Evolutionary conservation across 2,888 invertebrate species (phyloP), one percentile per base, ranked within the genome.

Genomic region (Gerris lacustris): DNA sequence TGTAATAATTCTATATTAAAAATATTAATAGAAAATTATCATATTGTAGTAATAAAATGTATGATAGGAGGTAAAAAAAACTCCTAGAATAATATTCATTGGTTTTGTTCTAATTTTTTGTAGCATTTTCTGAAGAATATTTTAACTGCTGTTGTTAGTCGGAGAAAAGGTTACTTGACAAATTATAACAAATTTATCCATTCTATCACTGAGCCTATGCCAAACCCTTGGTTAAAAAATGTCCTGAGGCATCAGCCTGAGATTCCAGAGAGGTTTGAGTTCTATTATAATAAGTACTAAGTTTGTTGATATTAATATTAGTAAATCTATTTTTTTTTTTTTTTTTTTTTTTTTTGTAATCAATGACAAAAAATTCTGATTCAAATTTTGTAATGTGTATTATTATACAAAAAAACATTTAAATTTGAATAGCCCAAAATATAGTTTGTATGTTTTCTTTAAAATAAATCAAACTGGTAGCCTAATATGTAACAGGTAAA

Each of bases 141-240:
- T 9, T 82, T 95, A 2, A 87, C 88, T 2, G 86, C 90, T 0
- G 87, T 94, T 68, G 82, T 94, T 69, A 86, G 89, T n/a, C 87
- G 89, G 74, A 84, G 89, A n/a, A 91, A 90, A 79, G 90, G 91
- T 4, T 94, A 90, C 79, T 88, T 89, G 78, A 81, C 88, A 9
- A 84, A 88, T 43, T 90, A 91, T 72, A 85, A 84, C 0, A 84
- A 87, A 68, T 92, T 92, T 76, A 88, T 88, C 77, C 89, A 92
- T 79, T 89, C 90, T 74, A 85, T 94, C 72, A 94, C 94, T 0
- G 84, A 87, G 15, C 86, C 90, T 15, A 84, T 91, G 69, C 88
- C 90, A 0, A 91, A 93, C 80, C 91, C 92, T 73, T 92, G 91
- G 83, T 82, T 91, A 43, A 82, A 90, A 69, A 93, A 92, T 78